phyloP scores from a whole-genome alignment of 2,888 invertebrate species.

The Mythimna lalbum region DNA sequence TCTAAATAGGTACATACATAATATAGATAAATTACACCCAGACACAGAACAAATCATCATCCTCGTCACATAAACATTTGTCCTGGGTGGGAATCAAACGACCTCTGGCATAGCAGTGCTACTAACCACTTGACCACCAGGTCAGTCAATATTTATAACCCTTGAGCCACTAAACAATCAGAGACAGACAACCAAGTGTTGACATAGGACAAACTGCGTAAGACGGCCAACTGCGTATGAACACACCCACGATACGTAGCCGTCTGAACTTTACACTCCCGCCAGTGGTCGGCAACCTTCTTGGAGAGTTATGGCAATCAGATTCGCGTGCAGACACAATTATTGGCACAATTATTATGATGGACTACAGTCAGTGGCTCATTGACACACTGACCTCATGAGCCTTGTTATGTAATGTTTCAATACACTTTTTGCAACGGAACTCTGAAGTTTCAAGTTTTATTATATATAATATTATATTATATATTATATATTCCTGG shows the following conservation, averaged over 20 bases:
- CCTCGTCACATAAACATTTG: too few relatives aligned
- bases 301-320: constrained; percentile 50
- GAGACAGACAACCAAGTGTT: constrained; percentile 25
- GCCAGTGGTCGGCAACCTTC: constrained; percentile 46
- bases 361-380: constrained; percentile 13
- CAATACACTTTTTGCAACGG: not conserved
- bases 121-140: too few relatives aligned
- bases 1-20: too few relatives aligned
- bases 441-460: too few relatives aligned
- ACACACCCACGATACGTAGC: constrained; percentile 31
- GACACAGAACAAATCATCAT: too few relatives aligned
- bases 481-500: too few relatives aligned
- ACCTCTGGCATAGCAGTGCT: too few relatives aligned
- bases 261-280: constrained; percentile 20
- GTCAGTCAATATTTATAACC: too few relatives aligned
- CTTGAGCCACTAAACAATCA: constrained; percentile 20
- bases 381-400: constrained; percentile 29
- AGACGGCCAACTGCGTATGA: constrained; percentile 1
- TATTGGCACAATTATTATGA: constrained; percentile 56
- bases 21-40: too few relatives aligned
- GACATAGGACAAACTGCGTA: constrained; percentile 22
- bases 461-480: too few relatives aligned
- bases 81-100: too few relatives aligned
- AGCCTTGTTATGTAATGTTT: constrained; percentile 1
- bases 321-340: constrained; percentile 45